phyloP scores from a whole-genome alignment of 1,140 invertebrate species.

The Aphidius ervi region DNA sequence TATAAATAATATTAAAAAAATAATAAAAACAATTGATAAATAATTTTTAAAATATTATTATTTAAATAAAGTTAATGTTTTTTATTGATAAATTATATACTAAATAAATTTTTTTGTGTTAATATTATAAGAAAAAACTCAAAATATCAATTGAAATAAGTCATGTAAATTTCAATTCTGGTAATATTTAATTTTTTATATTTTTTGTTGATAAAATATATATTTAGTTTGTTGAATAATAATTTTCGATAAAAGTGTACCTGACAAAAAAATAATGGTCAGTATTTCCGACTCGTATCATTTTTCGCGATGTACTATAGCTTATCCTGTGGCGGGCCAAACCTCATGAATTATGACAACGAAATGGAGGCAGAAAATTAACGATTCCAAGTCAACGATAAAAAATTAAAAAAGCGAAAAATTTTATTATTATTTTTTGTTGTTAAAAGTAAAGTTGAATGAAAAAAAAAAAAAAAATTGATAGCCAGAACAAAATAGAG shows the following conservation, averaged over 20 bases:
- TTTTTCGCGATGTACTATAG: conserved; percentile 35
- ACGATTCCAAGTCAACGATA: conserved; percentile 42
- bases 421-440: background rate
- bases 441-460: too few species aligned
- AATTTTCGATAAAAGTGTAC: conserved; percentile 39
- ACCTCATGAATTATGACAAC: conserved; percentile 49
- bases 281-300: conserved; percentile 49
- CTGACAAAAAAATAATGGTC: conserved; percentile 26
- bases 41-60: too few species aligned
- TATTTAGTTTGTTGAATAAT: conserved; percentile 24
- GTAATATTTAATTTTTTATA: background rate
- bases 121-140: too few species aligned
- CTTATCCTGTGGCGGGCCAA: conserved; percentile 19
- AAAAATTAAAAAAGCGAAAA: conserved; percentile 18
- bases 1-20: too few species aligned
- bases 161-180: too few species aligned
- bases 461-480: conserved; percentile 20
- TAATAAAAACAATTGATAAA: too few species aligned
- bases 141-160: too few species aligned
- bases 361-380: conserved; percentile 57
- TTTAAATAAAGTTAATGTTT: too few species aligned
- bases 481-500: conserved; percentile 20
- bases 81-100: too few species aligned
- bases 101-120: too few species aligned
- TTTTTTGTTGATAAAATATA: conserved; percentile 8